Evolutionary conservation across 2,113 vertebrate genomes (phyloP).

Genomic region (Bos javanicus): DNA sequence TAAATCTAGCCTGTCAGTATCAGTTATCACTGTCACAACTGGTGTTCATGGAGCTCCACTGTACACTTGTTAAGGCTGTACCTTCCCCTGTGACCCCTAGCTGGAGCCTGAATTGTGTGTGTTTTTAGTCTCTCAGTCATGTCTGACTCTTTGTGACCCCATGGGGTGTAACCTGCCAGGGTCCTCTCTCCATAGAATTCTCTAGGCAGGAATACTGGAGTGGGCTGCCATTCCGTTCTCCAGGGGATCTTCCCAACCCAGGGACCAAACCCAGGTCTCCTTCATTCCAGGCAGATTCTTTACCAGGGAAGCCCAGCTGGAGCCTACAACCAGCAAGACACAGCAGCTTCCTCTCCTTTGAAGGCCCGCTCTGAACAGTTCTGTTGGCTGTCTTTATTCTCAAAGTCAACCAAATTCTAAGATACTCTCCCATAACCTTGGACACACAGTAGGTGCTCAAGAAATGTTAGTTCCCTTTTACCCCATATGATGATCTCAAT

Average conservation of each 20-base stretch:
- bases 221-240: neutral
- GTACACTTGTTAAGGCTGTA: too few species aligned
- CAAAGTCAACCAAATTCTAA: neutral
- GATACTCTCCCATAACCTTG: neutral
- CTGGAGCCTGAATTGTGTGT: too few species aligned
- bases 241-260: neutral
- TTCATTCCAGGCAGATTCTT: neutral
- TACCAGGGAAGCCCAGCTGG: neutral
- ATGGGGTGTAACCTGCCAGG: too few species aligned
- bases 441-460: neutral
- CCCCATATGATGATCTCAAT: neutral
- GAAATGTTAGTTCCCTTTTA: neutral
- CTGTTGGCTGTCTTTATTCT: neutral
- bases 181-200: too few species aligned
- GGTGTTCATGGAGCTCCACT: too few species aligned
- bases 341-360: neutral
- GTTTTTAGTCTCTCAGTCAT: too few species aligned
- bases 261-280: neutral
- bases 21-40: too few species aligned
- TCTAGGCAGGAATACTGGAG: neutral
- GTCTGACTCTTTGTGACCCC: too few species aligned
- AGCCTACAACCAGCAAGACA: neutral
- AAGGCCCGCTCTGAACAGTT: neutral
- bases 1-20: too few species aligned
- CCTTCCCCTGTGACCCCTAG: too few species aligned